Conservation (phyloP, 2,797 vertebrate genomes). For the Anniella stebbinsi region DNA sequence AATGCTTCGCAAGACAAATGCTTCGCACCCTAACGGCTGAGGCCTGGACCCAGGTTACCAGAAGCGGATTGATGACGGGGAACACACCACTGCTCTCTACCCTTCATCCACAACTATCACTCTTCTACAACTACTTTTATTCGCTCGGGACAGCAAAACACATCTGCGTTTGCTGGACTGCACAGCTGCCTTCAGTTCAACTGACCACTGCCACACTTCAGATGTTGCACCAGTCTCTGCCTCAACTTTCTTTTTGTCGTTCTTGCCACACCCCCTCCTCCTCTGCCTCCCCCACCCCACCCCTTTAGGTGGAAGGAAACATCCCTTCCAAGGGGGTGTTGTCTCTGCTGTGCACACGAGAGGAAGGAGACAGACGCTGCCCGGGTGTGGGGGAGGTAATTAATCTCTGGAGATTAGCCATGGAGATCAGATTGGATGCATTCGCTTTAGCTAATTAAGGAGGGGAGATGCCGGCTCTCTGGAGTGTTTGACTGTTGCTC, state of each 20-base stretch:
- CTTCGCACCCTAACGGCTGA: too few species aligned
- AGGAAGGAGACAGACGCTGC: conserved; percentile 31
- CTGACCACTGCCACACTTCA: too few species aligned
- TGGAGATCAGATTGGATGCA: background rate
- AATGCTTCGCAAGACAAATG: too few species aligned
- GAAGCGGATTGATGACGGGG: too few species aligned
- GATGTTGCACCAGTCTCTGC: too few species aligned
- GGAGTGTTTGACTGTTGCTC: background rate
- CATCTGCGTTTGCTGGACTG: too few species aligned
- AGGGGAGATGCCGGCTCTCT: background rate
- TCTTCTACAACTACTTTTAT: too few species aligned
- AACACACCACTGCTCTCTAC: too few species aligned
- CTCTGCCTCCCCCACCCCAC: background rate
- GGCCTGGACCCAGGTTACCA: too few species aligned
- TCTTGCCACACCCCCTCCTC: background rate
- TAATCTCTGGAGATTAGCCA: conserved; percentile 58
- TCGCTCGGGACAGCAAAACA: too few species aligned
- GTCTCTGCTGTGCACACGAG: background rate
- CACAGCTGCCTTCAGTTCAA: too few species aligned
- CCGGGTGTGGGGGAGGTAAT: conserved; percentile 60
- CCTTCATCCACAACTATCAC: too few species aligned
- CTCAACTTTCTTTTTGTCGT: background rate
- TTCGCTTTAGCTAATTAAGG: background rate
- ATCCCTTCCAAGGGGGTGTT: background rate
- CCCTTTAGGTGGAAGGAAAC: background rate